Conservation (phyloP, 1,140 invertebrate species). For the Euura saliciscinereae region DNA sequence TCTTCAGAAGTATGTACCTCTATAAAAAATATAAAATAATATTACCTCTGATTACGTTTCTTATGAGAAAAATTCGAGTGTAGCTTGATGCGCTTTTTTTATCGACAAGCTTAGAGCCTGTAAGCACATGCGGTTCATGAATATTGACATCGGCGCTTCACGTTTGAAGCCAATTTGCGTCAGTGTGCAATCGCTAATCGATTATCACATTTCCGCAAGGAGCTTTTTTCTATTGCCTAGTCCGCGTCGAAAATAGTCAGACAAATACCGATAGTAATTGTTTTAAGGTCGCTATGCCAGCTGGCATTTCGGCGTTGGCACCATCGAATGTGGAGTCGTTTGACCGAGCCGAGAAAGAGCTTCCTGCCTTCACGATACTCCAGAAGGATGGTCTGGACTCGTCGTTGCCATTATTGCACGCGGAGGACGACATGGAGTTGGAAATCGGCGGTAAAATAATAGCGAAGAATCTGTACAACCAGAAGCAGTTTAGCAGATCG, state of each 20-base stretch:
- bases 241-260: no score
- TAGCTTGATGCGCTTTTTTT: no score
- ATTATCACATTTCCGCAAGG: no score
- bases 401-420: constrained; percentile 46
- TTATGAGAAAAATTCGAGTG: no score
- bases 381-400: constrained; percentile 47
- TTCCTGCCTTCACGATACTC: constrained; percentile 45
- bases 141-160: neutral
- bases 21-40: neutral
- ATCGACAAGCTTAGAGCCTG: no score
- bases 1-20: neutral
- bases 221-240: no score
- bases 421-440: constrained; percentile 22
- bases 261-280: neutral
- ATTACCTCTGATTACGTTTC: no score
- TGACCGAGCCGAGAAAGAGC: constrained; percentile 10
- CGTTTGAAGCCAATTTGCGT: neutral
- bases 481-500: constrained; percentile 46
- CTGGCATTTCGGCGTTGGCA: constrained; percentile 10
- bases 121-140: neutral
- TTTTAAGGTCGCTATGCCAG: constrained; percentile 2
- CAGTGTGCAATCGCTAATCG: neutral
- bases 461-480: constrained; percentile 31
- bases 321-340: neutral
- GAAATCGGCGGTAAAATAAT: constrained; percentile 28